Base-by-base conservation (phyloP, 2,888 invertebrate species). In the Sussaba pulchella region DNA sequence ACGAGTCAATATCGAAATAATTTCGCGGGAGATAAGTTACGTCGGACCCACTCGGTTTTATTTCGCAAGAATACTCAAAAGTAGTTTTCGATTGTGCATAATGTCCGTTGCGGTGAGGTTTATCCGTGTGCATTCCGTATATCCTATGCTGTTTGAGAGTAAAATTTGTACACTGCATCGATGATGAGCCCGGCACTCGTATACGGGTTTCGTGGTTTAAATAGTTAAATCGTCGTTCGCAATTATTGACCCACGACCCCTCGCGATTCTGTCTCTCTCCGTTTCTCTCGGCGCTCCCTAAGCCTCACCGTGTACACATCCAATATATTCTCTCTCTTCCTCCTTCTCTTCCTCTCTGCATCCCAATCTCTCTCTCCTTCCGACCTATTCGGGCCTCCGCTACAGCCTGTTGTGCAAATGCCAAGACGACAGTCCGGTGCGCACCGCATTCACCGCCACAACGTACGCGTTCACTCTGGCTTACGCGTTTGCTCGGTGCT, bases 81-180 rank as follows among this genome's bases (percentile, higher is more conserved):
- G 17, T 31, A 9, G 57, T 31, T 57, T n/a, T 57, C 57, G 8
- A 57, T 9, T 61, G n/a, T 14, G 59, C 12, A n/a, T n/a, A 39
- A 61, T 61, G 14, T 10, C 5, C 21, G 1, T 3, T 1, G 26
- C 9, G 14, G 26, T 47, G 19, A 31, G 10, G 10, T 59, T 0
- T 39, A 59, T 17, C 1, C 10, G 17, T n/a, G n/a, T n/a, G 24
- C 31, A 26, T 26, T 5, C 41, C 24, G 12, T 21, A 39, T 74
- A 79, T 66, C 57, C 69, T 57, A 79, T 79, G 78, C 79, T 50
- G 64, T 74, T 74, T 74, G 21, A 12, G 64, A 31, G 10, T 10
- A 45, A 75, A 75, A 24, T 74, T 74, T 74, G 59, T 50, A 59
- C n/a, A 66, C 17, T 39, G 69, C 43, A 57, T 54, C 26, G 45